Conservation (phyloP, 2,888 invertebrate species). For the Melanchra persicariae region DNA sequence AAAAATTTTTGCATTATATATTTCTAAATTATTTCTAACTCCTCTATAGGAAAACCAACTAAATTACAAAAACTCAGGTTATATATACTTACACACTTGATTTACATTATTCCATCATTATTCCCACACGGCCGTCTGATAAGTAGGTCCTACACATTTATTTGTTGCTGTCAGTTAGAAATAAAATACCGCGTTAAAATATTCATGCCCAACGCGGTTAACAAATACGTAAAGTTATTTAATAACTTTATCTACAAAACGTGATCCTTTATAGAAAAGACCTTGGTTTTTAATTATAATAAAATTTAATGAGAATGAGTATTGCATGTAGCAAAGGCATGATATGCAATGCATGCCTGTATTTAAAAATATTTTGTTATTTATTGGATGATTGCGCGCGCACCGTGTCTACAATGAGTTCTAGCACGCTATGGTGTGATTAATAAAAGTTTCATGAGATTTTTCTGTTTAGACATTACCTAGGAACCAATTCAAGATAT, state of each 20-base stretch:
- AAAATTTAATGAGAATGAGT: conserved; percentile 22
- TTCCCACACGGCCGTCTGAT: too few species aligned
- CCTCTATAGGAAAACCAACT: too few species aligned
- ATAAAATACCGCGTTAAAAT: too few species aligned
- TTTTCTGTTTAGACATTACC: background rate
- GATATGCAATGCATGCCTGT: background rate
- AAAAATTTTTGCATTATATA: too few species aligned
- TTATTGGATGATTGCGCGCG: conserved; percentile 13
- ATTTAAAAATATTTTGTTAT: conserved; percentile 17
- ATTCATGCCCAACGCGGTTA: too few species aligned
- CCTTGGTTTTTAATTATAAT: conserved; percentile 40
- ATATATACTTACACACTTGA: too few species aligned
- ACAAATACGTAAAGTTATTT: too few species aligned
- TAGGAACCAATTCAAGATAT: background rate
- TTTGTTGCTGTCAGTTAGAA: too few species aligned
- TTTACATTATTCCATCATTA: too few species aligned
- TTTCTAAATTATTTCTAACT: too few species aligned
- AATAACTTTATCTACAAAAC: conserved; percentile 1
- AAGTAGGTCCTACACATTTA: too few species aligned
- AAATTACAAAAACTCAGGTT: too few species aligned
- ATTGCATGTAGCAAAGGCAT: conserved; percentile 28
- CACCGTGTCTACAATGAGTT: conserved; percentile 18
- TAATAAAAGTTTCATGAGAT: conserved; percentile 11
- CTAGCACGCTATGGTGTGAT: conserved; percentile 44
- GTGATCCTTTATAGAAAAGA: conserved; percentile 18